Conservation (phyloP, 2,113 vertebrate species). For the Apistogramma diplotaenia region DNA sequence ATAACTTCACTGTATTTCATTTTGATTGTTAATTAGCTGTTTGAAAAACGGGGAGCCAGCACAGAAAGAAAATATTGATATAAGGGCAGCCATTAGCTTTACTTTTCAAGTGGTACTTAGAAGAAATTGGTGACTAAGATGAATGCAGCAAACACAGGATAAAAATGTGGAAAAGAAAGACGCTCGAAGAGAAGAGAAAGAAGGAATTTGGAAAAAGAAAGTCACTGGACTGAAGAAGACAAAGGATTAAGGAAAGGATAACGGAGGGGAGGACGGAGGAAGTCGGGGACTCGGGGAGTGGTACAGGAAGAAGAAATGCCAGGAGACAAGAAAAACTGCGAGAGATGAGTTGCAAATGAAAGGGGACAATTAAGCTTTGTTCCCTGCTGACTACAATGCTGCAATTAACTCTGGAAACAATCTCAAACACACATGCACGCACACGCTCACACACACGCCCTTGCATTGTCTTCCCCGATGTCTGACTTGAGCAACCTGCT, state of each 20-base stretch:
- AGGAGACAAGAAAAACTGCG: neutral
- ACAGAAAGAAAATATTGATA: neutral
- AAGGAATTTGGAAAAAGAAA: neutral
- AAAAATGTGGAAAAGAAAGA: neutral
- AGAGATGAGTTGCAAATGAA: constrained; percentile 33
- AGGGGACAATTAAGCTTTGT: constrained; percentile 22
- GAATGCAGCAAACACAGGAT: neutral
- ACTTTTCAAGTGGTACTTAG: neutral
- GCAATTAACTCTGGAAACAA: constrained; percentile 17
- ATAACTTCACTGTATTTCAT: neutral
- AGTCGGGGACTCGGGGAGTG: neutral
- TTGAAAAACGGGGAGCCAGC: neutral
- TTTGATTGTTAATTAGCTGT: neutral
- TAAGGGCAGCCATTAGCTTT: neutral
- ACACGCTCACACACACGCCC: neutral
- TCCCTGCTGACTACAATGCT: neutral
- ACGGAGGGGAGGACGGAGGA: neutral
- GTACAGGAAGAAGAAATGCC: neutral
- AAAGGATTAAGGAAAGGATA: neutral
- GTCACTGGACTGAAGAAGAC: neutral
- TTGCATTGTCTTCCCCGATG: neutral
- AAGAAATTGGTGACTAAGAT: neutral
- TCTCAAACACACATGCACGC: neutral
- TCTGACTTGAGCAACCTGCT: constrained; percentile 25
- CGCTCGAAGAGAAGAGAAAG: neutral